phyloP scores from a whole-genome alignment of 2,888 invertebrate genomes.

The Arrhopalites spinosus region DNA sequence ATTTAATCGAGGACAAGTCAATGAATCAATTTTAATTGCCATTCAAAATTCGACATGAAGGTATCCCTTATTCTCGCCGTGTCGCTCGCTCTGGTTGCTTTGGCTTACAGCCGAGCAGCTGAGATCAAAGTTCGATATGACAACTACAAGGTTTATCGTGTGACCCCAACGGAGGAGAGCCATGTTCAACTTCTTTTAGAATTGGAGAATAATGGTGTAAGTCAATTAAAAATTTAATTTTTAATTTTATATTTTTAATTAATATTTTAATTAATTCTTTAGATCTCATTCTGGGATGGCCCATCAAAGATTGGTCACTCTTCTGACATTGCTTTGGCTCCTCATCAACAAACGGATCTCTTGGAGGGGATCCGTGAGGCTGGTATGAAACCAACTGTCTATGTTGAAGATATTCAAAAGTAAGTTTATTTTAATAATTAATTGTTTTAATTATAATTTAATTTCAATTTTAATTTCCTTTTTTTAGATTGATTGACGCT shows the following conservation, averaged over 20 bases:
- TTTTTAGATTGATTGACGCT: conserved; percentile 63
- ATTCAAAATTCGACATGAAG: too few relatives aligned
- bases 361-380: conserved; percentile 60
- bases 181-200: conserved; percentile 1
- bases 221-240: not conserved
- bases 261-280: conserved; percentile 12
- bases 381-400: conserved; percentile 61
- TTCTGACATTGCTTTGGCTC: conserved; percentile 20
- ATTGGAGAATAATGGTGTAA: conserved; percentile 16
- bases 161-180: conserved; percentile 59
- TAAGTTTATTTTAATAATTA: conserved; percentile 28
- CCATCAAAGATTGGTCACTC: conserved; percentile 22
- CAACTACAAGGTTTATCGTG: conserved; percentile 67
- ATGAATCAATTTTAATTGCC: too few relatives aligned
- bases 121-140: conserved; percentile 60
- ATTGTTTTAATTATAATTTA: not conserved
- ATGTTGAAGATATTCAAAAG: conserved; percentile 68
- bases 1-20: conserved; percentile 1
- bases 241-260: conserved; percentile 14
- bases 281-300: conserved; percentile 50
- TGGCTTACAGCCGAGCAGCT: not conserved
- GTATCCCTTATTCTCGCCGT: not conserved
- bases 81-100: conserved; percentile 3
- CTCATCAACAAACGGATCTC: conserved; percentile 63
- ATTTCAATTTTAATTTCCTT: not conserved